Conservation (phyloP, 2,888 invertebrate species). For the Lomographa bimaculata region DNA sequence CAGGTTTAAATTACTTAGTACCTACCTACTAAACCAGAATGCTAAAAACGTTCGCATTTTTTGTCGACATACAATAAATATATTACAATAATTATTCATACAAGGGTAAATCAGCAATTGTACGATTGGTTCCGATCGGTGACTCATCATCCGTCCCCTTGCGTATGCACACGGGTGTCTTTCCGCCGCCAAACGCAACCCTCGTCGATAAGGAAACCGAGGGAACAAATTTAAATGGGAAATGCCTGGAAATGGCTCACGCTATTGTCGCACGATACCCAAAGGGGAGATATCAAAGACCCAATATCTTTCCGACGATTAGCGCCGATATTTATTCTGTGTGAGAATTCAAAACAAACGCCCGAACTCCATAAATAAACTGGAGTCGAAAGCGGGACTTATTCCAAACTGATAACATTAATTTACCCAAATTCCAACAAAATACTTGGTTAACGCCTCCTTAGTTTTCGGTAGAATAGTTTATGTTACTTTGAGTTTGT, state of each 20-base stretch:
- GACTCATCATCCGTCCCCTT: slow-evolving; percentile 48
- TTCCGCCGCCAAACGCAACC: slow-evolving; percentile 38
- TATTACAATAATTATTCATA: slow-evolving; percentile 3
- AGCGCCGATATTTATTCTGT: slow-evolving; percentile 70
- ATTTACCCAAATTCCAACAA: slow-evolving; percentile 25
- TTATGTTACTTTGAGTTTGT: slow-evolving; percentile 11
- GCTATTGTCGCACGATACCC: slow-evolving; percentile 71
- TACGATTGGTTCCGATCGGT: slow-evolving; percentile 32
- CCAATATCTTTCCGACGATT: slow-evolving; percentile 67
- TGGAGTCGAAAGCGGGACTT: slow-evolving; percentile 33
- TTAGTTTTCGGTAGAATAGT: slow-evolving; percentile 18
- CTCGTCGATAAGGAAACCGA: slow-evolving; percentile 66
- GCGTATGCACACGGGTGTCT: slow-evolving; percentile 44
- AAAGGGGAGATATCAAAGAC: slow-evolving; percentile 67
- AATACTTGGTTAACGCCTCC: slow-evolving; percentile 21
- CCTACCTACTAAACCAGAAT: too few relatives aligned
- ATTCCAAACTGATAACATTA: slow-evolving; percentile 30
- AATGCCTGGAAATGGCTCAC: slow-evolving; percentile 77
- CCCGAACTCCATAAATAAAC: slow-evolving; percentile 39
- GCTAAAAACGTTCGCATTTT: too few relatives aligned
- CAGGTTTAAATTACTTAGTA: too few relatives aligned
- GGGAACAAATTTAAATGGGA: slow-evolving; percentile 78
- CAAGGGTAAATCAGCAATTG: slow-evolving; percentile 2
- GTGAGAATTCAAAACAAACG: slow-evolving; percentile 69
- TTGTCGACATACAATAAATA: too few relatives aligned